Conservation (phyloP, 2,113 vertebrate genomes). For the Cottus gobio region DNA sequence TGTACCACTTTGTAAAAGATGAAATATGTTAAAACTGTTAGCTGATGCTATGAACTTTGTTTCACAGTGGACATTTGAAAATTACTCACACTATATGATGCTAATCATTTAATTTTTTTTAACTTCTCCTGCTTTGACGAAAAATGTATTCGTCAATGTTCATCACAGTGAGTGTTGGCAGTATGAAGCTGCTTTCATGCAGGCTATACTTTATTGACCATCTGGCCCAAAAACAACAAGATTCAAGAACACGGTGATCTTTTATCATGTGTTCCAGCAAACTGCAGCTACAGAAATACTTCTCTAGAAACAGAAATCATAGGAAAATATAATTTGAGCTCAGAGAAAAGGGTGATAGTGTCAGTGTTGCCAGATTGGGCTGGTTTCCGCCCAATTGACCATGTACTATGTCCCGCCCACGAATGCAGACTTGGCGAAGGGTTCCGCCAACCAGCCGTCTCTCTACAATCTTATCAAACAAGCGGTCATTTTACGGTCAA, state of each 20-base stretch:
- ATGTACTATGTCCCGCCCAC: too few relatives aligned
- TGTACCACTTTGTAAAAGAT: not conserved
- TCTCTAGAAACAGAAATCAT: not conserved
- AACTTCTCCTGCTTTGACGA: not conserved
- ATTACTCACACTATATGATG: too few relatives aligned
- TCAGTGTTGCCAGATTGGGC: not conserved
- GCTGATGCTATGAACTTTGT: not conserved
- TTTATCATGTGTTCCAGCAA: not conserved
- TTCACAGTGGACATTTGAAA: too few relatives aligned
- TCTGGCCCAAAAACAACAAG: not conserved
- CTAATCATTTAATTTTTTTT: not conserved
- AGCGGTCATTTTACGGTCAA: too few relatives aligned
- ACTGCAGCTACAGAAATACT: not conserved
- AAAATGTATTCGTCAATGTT: not conserved
- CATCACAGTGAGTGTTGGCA: not conserved
- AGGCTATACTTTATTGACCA: not conserved
- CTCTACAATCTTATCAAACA: too few relatives aligned
- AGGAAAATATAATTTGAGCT: not conserved
- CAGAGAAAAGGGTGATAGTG: not conserved
- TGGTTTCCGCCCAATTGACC: too few relatives aligned
- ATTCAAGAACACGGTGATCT: not conserved
- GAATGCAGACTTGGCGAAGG: too few relatives aligned
- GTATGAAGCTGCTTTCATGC: not conserved
- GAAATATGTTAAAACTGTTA: not conserved
- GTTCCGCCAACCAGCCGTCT: too few relatives aligned